These are phyloP conservation scores for Fratercula arctica DNA, from an alignment of 2,797 vertebrate genomes.

Conservation along the genomic window DNA sequence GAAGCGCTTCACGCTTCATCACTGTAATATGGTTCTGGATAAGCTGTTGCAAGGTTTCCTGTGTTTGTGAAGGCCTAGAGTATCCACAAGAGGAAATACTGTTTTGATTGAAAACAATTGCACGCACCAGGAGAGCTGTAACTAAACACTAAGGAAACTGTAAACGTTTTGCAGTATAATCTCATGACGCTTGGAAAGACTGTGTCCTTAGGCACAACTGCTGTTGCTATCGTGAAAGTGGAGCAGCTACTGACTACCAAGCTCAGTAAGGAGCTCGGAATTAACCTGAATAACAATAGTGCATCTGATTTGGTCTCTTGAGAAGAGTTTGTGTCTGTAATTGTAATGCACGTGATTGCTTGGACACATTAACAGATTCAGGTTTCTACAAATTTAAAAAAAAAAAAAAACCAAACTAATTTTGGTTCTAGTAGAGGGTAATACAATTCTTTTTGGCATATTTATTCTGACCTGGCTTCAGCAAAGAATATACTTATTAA, in stretches of 20 bases:
- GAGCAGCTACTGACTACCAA: background rate
- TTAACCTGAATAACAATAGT: background rate
- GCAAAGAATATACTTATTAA: background rate
- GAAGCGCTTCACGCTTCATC: background rate
- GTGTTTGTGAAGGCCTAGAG: background rate
- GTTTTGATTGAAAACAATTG: background rate
- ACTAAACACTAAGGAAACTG: background rate
- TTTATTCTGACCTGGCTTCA: background rate
- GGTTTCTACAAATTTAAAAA: background rate
- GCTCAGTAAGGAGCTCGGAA: background rate
- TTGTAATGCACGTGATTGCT: background rate
- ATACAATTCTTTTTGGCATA: background rate
- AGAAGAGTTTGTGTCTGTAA: background rate
- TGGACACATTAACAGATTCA: background rate
- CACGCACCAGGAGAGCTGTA: background rate
- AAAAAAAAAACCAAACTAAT: no score
- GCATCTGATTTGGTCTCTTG: background rate
- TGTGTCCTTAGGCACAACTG: background rate
- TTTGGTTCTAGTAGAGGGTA: background rate
- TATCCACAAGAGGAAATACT: background rate
- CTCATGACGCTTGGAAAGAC: background rate
- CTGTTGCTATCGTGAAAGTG: background rate
- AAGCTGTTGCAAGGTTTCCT: background rate
- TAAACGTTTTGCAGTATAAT: background rate
- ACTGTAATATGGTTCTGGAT: background rate